Evolutionary conservation across 2,797 vertebrate genomes (phyloP).

Genomic region (Pipistrellus pygmaeus): DNA sequence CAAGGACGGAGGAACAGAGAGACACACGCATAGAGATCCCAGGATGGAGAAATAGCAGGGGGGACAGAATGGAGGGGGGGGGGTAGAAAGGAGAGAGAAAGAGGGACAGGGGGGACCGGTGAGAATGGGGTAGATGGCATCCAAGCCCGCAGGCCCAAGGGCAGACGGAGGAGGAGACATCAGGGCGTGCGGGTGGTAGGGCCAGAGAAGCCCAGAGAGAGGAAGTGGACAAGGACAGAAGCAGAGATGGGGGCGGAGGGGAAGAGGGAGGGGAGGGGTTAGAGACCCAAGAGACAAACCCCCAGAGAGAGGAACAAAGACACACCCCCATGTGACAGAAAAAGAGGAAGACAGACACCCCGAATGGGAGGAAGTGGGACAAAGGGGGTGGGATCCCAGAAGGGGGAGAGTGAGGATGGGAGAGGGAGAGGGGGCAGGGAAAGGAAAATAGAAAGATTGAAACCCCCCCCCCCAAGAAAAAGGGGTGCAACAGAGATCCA

Average conservation of each 20-base stretch:
- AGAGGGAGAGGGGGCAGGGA: accelerated
- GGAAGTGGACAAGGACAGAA: neutral
- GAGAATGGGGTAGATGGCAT: neutral
- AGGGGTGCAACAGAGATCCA: neutral
- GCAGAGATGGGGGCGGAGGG: neutral
- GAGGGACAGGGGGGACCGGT: neutral
- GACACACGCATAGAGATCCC: neutral
- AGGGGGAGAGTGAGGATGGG: no score
- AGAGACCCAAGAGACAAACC: neutral
- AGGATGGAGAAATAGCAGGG: conserved; percentile 83
- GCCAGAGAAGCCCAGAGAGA: neutral
- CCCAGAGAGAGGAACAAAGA: neutral
- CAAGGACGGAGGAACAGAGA: neutral
- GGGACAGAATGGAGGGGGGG: neutral
- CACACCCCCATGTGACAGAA: neutral
- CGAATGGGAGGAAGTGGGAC: neutral
- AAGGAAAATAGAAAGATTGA: neutral
- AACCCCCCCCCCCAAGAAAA: no score
- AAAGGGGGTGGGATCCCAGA: neutral
- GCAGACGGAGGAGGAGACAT: neutral
- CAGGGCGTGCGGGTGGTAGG: neutral
- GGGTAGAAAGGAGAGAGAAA: neutral
- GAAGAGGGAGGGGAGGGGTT: no score
- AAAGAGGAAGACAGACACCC: neutral
- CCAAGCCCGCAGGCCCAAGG: neutral